phyloP scores from a whole-genome alignment of 2,888 invertebrate genomes.

The Beris morrisii region DNA sequence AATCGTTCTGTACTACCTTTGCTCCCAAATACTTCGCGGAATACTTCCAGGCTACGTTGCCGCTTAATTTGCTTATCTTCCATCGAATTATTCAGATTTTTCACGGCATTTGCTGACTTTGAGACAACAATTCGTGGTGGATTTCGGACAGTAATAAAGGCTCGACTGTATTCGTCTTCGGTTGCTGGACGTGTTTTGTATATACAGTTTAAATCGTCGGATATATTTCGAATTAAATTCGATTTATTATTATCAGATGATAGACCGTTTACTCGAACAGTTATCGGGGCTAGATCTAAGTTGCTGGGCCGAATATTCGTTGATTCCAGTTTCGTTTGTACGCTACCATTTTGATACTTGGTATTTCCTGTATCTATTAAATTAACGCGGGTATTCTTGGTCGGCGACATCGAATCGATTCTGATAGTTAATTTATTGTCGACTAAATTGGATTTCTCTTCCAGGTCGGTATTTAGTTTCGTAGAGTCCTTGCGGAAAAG shows the following conservation, averaged over 20 bases:
- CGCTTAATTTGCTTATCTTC: constrained; percentile 55
- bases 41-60: constrained; percentile 74
- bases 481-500: constrained; percentile 51
- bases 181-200: constrained; percentile 28
- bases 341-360: constrained; percentile 37
- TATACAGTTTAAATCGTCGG: constrained; percentile 53
- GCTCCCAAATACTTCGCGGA: constrained; percentile 73
- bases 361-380: constrained; percentile 42
- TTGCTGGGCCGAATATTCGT: constrained; percentile 46
- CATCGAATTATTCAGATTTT: constrained; percentile 48
- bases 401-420: constrained; percentile 40
- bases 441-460: constrained; percentile 54
- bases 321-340: constrained; percentile 37
- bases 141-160: constrained; percentile 36
- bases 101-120: constrained; percentile 44
- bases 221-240: constrained; percentile 52
- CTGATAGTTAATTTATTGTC: constrained; percentile 43
- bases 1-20: constrained; percentile 65
- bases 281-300: constrained; percentile 50
- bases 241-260: constrained; percentile 48
- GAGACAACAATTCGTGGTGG: constrained; percentile 51
- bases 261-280: constrained; percentile 41
- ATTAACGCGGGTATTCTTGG: constrained; percentile 44
- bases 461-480: constrained; percentile 41
- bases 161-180: constrained; percentile 9